phyloP scores from a whole-genome alignment of 2,113 vertebrate species.

The Raja brachyura region DNA sequence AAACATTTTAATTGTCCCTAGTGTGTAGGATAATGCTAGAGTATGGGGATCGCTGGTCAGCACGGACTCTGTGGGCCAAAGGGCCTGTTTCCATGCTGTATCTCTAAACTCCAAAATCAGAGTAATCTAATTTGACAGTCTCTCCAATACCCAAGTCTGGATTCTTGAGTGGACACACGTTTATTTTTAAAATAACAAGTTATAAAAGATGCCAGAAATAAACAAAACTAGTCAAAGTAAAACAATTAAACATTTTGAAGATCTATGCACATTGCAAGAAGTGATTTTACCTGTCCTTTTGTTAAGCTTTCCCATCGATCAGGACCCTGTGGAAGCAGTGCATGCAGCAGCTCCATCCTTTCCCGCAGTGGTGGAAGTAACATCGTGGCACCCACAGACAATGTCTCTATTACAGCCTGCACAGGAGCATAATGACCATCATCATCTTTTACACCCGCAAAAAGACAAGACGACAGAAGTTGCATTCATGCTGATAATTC shows the following conservation, averaged over 20 bases:
- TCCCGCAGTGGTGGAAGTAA: constrained; percentile 87
- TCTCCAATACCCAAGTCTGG: not conserved
- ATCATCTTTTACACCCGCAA: not conserved
- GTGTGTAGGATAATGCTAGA: too few relatives aligned
- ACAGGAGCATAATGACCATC: not conserved
- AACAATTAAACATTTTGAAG: not conserved
- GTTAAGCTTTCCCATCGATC: constrained; percentile 96
- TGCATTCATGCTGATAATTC: not conserved
- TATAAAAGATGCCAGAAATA: not conserved
- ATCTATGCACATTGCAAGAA: not conserved
- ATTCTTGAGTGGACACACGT: not conserved
- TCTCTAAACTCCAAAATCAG: too few relatives aligned
- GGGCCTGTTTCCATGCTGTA: too few relatives aligned
- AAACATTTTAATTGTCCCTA: too few relatives aligned
- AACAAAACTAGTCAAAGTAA: not conserved
- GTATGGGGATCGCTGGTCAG: too few relatives aligned
- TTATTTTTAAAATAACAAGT: not conserved
- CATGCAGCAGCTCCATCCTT: constrained; percentile 93
- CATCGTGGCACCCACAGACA: constrained; percentile 98
- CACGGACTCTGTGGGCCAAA: too few relatives aligned
- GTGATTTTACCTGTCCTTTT: constrained; percentile 82
- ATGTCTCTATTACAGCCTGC: constrained; percentile 91
- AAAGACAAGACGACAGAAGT: not conserved
- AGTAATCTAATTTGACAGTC: too few relatives aligned
- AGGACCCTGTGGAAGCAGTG: constrained; percentile 89